phyloP scores from a whole-genome alignment of 2,797 vertebrate species.

The Enteromius thamalakanensis region DNA sequence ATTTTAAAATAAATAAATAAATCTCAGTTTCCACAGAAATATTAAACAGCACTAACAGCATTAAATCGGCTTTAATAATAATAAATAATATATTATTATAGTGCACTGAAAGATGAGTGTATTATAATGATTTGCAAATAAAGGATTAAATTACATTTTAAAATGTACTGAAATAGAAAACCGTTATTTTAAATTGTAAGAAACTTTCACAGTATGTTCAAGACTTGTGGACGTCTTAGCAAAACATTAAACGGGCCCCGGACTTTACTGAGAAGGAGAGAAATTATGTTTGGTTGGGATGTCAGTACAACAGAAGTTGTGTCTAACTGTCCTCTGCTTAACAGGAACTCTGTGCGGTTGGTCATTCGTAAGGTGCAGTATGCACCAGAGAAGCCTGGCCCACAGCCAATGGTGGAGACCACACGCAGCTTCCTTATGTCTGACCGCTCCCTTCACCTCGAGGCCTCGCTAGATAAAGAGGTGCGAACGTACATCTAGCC shows the following conservation, averaged over 20 bases:
- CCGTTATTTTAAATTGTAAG: too few relatives aligned
- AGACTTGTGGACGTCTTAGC: not conserved
- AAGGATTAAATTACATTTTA: too few relatives aligned
- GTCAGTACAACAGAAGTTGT: not conserved
- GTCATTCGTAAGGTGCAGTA: slow-evolving; percentile 84
- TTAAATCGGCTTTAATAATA: not conserved
- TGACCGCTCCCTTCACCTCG: slow-evolving; percentile 81
- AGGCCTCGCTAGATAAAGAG: slow-evolving; percentile 80
- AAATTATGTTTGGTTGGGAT: not conserved
- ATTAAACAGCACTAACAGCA: not conserved
- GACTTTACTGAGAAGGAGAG: not conserved
- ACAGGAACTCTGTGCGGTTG: slow-evolving; percentile 81
- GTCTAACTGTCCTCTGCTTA: slow-evolving; percentile 26
- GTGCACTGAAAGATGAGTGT: not conserved
- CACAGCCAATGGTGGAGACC: slow-evolving; percentile 82
- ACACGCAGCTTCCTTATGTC: slow-evolving; percentile 84
- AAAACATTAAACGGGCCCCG: not conserved
- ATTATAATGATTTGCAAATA: not conserved
- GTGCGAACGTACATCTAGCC: slow-evolving; percentile 34
- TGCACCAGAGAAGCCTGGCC: slow-evolving; percentile 81
- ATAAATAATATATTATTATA: not conserved
- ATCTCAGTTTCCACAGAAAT: not conserved
- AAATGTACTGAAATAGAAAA: too few relatives aligned
- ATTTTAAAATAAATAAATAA: not conserved
- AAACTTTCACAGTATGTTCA: not conserved